Percentiles rank a stretch among this genome's conserved stretches.
Evolutionary conservation across 1,140 invertebrate species (phyloP).

Genomic region (Holcopasites calliopsidis): DNA sequence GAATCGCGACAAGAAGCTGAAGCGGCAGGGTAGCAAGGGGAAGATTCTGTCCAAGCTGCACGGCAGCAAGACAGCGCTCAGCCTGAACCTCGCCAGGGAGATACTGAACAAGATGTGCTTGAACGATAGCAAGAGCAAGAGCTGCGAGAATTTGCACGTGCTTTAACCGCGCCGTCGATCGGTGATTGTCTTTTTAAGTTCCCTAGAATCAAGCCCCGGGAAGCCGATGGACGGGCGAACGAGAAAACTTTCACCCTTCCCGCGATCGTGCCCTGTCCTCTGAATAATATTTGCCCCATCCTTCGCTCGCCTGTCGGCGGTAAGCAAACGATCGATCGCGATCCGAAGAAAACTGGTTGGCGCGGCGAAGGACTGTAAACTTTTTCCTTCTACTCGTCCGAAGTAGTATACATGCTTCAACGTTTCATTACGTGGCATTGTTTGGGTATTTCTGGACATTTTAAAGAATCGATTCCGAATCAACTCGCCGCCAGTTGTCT

Average conservation of each 20-base stretch:
- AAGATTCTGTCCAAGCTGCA: conserved; percentile 82
- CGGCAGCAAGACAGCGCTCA: conserved; percentile 85
- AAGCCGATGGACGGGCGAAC: conserved; percentile 1
- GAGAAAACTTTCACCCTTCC: conserved; percentile 14
- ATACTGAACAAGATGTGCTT: conserved; percentile 92
- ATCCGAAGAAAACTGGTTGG: neutral
- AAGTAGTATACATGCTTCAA: too few species aligned
- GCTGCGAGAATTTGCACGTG: conserved; percentile 94
- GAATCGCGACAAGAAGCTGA: conserved; percentile 83
- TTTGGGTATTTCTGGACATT: too few species aligned
- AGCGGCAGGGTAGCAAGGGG: conserved; percentile 77
- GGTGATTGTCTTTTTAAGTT: neutral
- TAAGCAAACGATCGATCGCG: neutral
- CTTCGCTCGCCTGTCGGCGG: neutral
- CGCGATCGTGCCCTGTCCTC: neutral
- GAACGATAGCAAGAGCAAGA: conserved; percentile 93
- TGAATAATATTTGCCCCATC: conserved; percentile 26
- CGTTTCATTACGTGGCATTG: too few species aligned
- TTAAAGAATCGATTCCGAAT: neutral
- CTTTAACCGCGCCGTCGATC: conserved; percentile 81
- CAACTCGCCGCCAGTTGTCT: neutral
- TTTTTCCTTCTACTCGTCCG: too few species aligned
- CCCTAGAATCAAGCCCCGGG: neutral
- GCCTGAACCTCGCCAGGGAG: conserved; percentile 87
- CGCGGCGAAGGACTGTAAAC: too few species aligned